Conservation (phyloP, 2,113 vertebrate species). For the Pelecanus crispus region DNA sequence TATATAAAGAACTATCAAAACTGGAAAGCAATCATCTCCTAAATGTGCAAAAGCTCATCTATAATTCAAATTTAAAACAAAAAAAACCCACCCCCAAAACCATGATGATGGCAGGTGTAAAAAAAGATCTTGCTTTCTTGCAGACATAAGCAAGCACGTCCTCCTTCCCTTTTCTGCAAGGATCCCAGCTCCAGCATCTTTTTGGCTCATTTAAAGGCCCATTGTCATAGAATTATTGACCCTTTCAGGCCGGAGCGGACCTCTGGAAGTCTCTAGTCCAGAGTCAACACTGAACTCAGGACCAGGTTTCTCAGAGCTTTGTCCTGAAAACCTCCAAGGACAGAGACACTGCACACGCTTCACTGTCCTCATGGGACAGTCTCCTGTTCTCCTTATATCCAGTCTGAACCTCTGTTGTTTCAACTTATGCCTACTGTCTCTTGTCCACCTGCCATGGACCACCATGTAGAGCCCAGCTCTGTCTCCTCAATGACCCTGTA, state of each 20-base stretch:
- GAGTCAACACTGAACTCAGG: not conserved
- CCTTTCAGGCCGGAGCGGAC: not conserved
- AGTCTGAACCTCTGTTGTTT: not conserved
- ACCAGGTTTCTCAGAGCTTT: not conserved
- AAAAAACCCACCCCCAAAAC: not conserved
- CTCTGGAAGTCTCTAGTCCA: not conserved
- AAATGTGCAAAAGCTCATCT: not conserved
- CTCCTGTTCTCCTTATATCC: not conserved
- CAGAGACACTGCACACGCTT: not conserved
- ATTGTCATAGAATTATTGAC: not conserved
- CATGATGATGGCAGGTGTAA: not conserved
- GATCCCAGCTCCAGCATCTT: not conserved
- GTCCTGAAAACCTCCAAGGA: not conserved
- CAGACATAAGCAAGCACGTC: not conserved
- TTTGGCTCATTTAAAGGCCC: not conserved
- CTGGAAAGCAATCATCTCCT: not conserved
- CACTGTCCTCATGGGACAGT: not conserved
- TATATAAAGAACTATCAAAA: slow-evolving; percentile 31
- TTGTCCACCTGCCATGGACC: not conserved
- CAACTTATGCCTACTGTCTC: not conserved
- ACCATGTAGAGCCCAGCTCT: not conserved
- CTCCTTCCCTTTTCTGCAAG: not conserved
- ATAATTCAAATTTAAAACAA: not conserved
- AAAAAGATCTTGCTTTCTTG: not conserved
- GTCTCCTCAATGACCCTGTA: not conserved